These are phyloP conservation scores for Dryobotodes eremita DNA, from an alignment of 2,888 invertebrate genomes.

Conservation along the genomic window DNA sequence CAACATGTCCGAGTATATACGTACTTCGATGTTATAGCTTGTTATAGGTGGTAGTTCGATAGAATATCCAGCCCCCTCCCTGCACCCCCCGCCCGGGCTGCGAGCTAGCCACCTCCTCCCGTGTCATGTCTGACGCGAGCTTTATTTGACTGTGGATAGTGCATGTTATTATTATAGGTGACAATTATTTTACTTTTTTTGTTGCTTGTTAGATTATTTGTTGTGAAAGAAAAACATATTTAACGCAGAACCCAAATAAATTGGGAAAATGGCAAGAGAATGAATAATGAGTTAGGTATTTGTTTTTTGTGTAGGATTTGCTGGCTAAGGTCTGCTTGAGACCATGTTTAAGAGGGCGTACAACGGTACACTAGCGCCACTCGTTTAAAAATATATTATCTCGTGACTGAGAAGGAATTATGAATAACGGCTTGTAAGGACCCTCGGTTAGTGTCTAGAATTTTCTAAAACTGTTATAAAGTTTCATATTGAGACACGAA, in stretches of 20 bases:
- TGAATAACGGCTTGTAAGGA: too few species aligned
- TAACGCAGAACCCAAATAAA: not conserved
- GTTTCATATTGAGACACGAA: too few species aligned
- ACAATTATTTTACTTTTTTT: not conserved
- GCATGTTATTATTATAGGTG: constrained; percentile 26
- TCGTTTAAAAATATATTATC: too few species aligned
- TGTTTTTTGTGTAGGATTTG: not conserved
- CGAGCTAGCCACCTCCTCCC: constrained; percentile 59
- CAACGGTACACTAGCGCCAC: too few species aligned
- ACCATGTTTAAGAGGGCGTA: too few species aligned
- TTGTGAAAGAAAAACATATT: not conserved
- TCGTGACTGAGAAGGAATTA: too few species aligned
- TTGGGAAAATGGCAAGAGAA: not conserved
- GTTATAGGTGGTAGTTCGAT: constrained; percentile 59
- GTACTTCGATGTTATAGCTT: constrained; percentile 26
- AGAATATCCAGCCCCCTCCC: constrained; percentile 52
- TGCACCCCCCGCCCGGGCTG: constrained; percentile 50
- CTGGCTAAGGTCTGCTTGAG: not conserved
- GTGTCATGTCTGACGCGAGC: constrained; percentile 46
- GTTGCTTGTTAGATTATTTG: not conserved
- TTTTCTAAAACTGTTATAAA: too few species aligned
- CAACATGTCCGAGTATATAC: constrained; percentile 52
- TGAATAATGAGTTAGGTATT: not conserved
- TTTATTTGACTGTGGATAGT: constrained; percentile 48
- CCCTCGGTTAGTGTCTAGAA: too few species aligned